A percentile compares a stretch with the other conserved stretches of the same genome.
phyloP scores from a whole-genome alignment of 2,113 vertebrate species.

The Lipophrys pholis region DNA sequence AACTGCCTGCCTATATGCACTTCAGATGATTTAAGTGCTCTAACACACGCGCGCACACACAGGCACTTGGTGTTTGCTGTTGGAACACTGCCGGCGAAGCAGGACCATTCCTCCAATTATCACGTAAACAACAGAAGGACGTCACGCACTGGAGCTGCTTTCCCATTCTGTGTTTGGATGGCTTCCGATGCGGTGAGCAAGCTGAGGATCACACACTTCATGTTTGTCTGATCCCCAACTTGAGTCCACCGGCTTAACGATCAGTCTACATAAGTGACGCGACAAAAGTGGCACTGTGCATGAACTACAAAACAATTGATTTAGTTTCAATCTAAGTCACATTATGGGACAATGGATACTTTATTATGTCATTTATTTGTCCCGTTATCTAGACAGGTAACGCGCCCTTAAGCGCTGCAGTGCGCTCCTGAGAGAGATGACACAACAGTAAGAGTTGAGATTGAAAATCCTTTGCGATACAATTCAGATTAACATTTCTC shows the following conservation, averaged over 20 bases:
- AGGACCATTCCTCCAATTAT: background rate
- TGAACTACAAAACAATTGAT: conserved; percentile 5
- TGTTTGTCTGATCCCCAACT: conserved; percentile 30
- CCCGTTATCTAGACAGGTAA: background rate
- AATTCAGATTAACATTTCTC: too few species aligned
- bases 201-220: conserved; percentile 4
- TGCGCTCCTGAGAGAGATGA: background rate
- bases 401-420: background rate
- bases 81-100: background rate
- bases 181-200: background rate
- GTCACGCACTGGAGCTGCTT: background rate
- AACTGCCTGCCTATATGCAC: background rate
- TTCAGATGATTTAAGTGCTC: background rate
- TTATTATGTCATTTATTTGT: background rate
- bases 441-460: conserved; percentile 11
- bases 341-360: background rate
- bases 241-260: conserved; percentile 7
- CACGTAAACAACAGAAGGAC: background rate
- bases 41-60: background rate
- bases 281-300: conserved; percentile 26
- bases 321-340: conserved; percentile 12
- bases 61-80: background rate
- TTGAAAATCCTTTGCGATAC: background rate
- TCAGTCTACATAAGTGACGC: conserved; percentile 18
- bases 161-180: conserved; percentile 1